Percentiles rank a stretch among this genome's conserved stretches.
phyloP scores from a whole-genome alignment of 2,113 vertebrate species.

The Parus major region DNA sequence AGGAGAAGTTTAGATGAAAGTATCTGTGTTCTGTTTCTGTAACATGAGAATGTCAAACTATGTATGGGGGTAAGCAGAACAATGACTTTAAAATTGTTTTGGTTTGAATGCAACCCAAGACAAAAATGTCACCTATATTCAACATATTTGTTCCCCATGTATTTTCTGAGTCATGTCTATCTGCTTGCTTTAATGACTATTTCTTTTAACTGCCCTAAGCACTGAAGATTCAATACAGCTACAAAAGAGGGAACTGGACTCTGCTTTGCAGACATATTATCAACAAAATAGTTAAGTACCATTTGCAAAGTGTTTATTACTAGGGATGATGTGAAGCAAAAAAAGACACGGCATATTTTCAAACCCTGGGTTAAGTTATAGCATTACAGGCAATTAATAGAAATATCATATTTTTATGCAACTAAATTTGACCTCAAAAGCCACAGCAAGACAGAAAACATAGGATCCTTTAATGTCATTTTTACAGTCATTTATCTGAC shows the following conservation, averaged over 20 bases:
- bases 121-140: background rate
- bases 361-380: conserved; percentile 36
- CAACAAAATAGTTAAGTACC: background rate
- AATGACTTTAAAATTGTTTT: background rate
- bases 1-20: background rate
- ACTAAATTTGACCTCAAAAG: conserved; percentile 45
- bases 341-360: conserved; percentile 5
- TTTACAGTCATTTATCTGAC: conserved; percentile 60
- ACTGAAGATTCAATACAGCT: background rate
- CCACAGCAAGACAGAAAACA: conserved; percentile 32
- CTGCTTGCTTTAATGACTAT: background rate
- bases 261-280: background rate
- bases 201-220: background rate
- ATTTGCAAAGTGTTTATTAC: background rate
- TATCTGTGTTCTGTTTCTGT: background rate
- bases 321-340: background rate
- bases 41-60: background rate
- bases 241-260: background rate
- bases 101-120: no score
- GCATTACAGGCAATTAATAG: conserved; percentile 52
- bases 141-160: background rate
- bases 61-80: background rate
- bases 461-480: conserved; percentile 43
- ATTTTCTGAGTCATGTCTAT: background rate
- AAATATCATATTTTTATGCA: conserved; percentile 51